Percentiles rank a stretch among this genome's conserved stretches.
phyloP scores from a whole-genome alignment of 2,888 invertebrate genomes.

The Pasiphila rectangulata region DNA sequence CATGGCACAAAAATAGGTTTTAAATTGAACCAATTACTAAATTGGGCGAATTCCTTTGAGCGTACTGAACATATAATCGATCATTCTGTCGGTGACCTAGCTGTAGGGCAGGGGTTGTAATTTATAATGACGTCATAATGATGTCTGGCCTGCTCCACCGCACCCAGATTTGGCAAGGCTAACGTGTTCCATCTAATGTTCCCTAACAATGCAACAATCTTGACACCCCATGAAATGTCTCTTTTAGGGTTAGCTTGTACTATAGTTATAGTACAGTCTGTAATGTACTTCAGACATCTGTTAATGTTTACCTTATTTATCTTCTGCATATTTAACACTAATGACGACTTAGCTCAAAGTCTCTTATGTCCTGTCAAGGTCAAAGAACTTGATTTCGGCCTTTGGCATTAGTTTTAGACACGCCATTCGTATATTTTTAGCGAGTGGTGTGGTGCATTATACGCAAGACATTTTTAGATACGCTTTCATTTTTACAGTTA shows the following conservation, averaged over 20 bases:
- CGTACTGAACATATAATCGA: not conserved
- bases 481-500: constrained; percentile 17
- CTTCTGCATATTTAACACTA: no score
- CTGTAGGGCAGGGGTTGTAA: constrained; percentile 24
- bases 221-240: constrained; percentile 8
- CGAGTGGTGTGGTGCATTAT: constrained; percentile 12
- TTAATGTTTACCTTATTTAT: no score
- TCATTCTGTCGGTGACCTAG: not conserved
- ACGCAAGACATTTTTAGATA: constrained; percentile 8
- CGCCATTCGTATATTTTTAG: constrained; percentile 9
- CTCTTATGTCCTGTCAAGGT: constrained; percentile 4
- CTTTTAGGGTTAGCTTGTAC: not conserved
- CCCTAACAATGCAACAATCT: constrained; percentile 15
- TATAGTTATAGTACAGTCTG: not conserved
- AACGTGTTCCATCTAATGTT: constrained; percentile 12
- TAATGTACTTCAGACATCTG: no score
- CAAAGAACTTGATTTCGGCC: constrained; percentile 1
- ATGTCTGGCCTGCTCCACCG: constrained; percentile 36
- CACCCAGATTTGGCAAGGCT: constrained; percentile 45
- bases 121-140: constrained; percentile 44
- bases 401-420: constrained; percentile 13
- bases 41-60: not conserved
- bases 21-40: constrained; percentile 7
- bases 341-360: no score
- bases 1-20: not conserved